Conservation (phyloP, 2,888 invertebrate species). For the Scaptomyza parva region DNA sequence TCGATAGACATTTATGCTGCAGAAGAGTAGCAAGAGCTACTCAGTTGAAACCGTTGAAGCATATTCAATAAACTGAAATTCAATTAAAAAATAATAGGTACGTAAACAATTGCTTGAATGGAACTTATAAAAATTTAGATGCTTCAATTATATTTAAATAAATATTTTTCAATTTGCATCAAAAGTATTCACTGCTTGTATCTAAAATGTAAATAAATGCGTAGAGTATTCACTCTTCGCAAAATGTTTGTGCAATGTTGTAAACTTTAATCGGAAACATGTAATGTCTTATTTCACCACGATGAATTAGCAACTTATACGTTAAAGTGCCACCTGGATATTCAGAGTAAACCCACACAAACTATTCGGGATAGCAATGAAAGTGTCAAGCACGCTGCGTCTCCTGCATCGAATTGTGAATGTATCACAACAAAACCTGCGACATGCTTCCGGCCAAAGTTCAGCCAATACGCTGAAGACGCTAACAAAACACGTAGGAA, state of each 20-base stretch:
- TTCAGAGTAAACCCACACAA: slow-evolving; percentile 8
- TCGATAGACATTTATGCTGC: not conserved
- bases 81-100: too few species aligned
- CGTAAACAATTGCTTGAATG: too few species aligned
- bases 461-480: slow-evolving; percentile 44
- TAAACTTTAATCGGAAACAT: slow-evolving; percentile 2
- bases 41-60: not conserved
- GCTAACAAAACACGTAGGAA: slow-evolving; percentile 60
- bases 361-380: slow-evolving; percentile 37
- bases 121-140: too few species aligned
- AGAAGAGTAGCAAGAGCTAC: not conserved
- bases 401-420: slow-evolving; percentile 34
- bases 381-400: slow-evolving; percentile 12
- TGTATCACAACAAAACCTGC: slow-evolving; percentile 16
- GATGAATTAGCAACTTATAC: slow-evolving; percentile 2
- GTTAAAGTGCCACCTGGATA: slow-evolving; percentile 12
- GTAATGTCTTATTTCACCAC: slow-evolving; percentile 32
- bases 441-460: slow-evolving; percentile 24
- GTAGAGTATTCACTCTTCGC: slow-evolving; percentile 11
- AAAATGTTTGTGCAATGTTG: not conserved
- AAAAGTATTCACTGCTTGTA: not conserved
- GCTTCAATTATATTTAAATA: not conserved
- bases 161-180: not conserved
- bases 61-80: too few species aligned
- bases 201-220: not conserved